Evolutionary conservation across 2,888 invertebrate genomes (phyloP).

Genomic region (Andrena flavipes): DNA sequence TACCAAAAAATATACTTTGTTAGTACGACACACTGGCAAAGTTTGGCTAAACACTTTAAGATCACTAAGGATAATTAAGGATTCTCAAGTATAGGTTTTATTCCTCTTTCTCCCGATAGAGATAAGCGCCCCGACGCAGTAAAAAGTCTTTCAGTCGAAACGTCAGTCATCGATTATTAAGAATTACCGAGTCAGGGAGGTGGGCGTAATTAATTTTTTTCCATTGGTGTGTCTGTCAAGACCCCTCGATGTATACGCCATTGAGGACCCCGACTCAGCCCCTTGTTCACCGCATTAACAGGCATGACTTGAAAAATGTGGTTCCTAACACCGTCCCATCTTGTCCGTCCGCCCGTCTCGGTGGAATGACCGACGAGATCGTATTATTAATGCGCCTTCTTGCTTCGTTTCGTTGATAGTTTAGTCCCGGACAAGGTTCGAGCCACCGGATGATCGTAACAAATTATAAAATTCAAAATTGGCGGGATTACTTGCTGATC

Average conservation of each 20-base stretch:
- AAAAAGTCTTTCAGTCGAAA: slow-evolving; percentile 22
- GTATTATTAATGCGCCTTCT: slow-evolving; percentile 82
- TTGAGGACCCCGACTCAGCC: slow-evolving; percentile 67
- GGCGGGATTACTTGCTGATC: slow-evolving; percentile 55
- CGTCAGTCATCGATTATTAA: slow-evolving; percentile 55
- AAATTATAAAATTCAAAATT: slow-evolving; percentile 70
- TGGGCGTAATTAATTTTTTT: slow-evolving; percentile 68
- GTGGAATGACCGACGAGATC: slow-evolving; percentile 78
- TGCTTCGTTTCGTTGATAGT: slow-evolving; percentile 79
- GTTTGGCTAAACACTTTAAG: not conserved
- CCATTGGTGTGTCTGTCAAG: slow-evolving; percentile 21
- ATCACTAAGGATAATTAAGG: not conserved
- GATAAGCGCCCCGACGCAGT: not conserved
- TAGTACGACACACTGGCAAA: not conserved
- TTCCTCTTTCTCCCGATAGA: not conserved
- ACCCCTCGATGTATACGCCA: slow-evolving; percentile 70
- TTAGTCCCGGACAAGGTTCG: slow-evolving; percentile 49
- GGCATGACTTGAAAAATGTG: slow-evolving; percentile 84
- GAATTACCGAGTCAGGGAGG: slow-evolving; percentile 45
- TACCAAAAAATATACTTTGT: not conserved
- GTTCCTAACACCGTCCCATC: slow-evolving; percentile 81
- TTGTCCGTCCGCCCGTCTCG: slow-evolving; percentile 71
- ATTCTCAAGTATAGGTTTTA: not conserved
- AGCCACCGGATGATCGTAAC: slow-evolving; percentile 49
- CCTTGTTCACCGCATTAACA: slow-evolving; percentile 81